phyloP scores from a whole-genome alignment of 2,797 vertebrate species.

The Chaetodon trifasciatus region DNA sequence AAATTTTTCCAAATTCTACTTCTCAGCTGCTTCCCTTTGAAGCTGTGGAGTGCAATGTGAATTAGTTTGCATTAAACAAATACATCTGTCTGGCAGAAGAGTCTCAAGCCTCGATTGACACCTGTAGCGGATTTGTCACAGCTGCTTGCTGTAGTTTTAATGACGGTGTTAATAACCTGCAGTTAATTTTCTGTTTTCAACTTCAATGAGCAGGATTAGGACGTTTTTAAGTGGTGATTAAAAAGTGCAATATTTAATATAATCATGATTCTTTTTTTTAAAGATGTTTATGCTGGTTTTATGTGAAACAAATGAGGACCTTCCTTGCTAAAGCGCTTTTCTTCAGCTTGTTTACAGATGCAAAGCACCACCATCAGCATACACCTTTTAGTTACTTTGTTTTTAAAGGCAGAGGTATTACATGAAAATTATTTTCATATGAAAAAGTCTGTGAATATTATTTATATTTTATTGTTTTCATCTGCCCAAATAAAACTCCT shows the following conservation, averaged over 20 bases:
- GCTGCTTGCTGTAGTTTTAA: constrained; percentile 33
- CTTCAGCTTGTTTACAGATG: constrained; percentile 52
- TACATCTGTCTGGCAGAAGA: constrained; percentile 15
- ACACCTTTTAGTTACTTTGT: constrained; percentile 52
- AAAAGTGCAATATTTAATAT: constrained; percentile 83
- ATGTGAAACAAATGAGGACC: constrained; percentile 39
- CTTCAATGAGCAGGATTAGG: constrained; percentile 51
- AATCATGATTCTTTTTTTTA: constrained; percentile 54
- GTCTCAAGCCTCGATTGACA: constrained; percentile 7
- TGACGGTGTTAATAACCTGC: constrained; percentile 45
- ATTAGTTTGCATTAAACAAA: constrained; percentile 31
- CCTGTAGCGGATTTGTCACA: constrained; percentile 23
- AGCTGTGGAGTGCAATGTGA: constrained; percentile 34
- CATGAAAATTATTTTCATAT: constrained; percentile 82
- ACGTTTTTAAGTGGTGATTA: constrained; percentile 65
- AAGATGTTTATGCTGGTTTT: constrained; percentile 55
- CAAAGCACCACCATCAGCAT: constrained; percentile 55
- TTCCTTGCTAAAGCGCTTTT: constrained; percentile 46
- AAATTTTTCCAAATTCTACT: background rate
- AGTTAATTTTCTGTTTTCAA: constrained; percentile 46
- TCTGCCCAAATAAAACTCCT: constrained; percentile 78
- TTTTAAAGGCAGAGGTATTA: constrained; percentile 64
- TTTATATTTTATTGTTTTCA: constrained; percentile 85
- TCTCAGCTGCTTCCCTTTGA: constrained; percentile 18
- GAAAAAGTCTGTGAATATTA: constrained; percentile 80